Base-by-base conservation (phyloP, 2,888 invertebrate genomes). In the Catonia carolina region DNA sequence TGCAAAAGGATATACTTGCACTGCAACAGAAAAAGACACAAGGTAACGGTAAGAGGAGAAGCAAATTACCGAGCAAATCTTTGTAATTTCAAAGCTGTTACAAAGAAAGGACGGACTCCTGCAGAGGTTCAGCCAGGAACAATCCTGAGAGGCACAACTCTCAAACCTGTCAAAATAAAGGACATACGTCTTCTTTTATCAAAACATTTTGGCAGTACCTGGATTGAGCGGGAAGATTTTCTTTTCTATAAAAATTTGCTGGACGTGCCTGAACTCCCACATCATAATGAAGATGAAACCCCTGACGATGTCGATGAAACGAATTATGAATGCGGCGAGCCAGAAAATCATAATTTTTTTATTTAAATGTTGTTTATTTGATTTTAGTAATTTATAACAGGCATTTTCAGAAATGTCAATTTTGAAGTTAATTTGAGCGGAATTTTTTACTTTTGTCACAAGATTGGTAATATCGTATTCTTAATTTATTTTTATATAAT, bases 1-100 rank as follows among this genome's bases (percentile, higher is more conserved):
- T 50, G 50, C 20, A 56, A 56, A 41, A 47, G 54, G 31, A 17
- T 55, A 35, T 37, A 48, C 27, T 41, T 58, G n/a, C 35, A 47
- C 20, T 35, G 41, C 20, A 58, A 55, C 47, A n/a, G 45, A 35
- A 36, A 10, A 17, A 20, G 42, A 33, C 20, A 50, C 27, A 35
- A 49, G 10, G 55, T 56, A 48, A 23, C 22, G 6, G 37, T 51
- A 31, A 57, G 45, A 23, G 58, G 58, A 18, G 58, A 58, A 41
- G 55, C 31, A 48, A 55, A 47, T 37, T 58, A 58, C 36, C 23
- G 51, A 18, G 17, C 23, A 33, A 42, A 52, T 22, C 18, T 35
- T 18, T 10, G 42, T 37, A 20, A 23, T n/a, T 49, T 45, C 36
- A 41, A 22, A 23, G 33, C 36, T 17, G 23, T 59, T 8, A 17